Base-by-base conservation (phyloP, 2,888 invertebrate genomes). In the Mythimna impura region DNA sequence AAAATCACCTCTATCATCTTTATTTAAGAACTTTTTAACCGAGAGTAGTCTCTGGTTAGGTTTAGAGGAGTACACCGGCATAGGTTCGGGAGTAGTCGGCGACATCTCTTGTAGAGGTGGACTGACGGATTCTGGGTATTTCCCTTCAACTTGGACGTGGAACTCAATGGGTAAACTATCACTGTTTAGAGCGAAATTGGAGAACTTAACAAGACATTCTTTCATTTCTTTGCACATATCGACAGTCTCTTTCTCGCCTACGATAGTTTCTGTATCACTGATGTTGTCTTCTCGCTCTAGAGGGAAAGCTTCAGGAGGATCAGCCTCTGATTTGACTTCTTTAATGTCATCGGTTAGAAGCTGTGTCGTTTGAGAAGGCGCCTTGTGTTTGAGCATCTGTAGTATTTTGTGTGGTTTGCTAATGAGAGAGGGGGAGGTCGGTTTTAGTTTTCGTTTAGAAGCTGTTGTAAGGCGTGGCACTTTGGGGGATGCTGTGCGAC, bases 91-190 rank as follows among this genome's bases (percentile, higher is more conserved):
- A 0, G 92, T 92, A 0, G 94, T 94, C 0, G 96, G 96, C 0
- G 96, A 96, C 91, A 94, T 92, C 67, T 96, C 95, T 66, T 96
- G 96, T 0, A 96, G 66, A 1, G 96, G 96, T 0, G 96, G 96
- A 71, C 96, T 96, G 0, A 95, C 91, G 0, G 96, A 92, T 2
- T 96, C 96, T 0, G 95, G 94, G 61, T 92, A 93, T n/a, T 93
- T 93, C 0, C 69, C 64, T 8, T 84, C 87, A 0, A 77, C 67
- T 2, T 89, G 88, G 0, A 82, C 82, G 0, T 82, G 76, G 14
- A 83, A 87, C 2, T 90, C 88, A 7, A 89, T 87, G 2, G 86
- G 86, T 0, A 86, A 25, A 69, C 79, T 89, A 2, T 91, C 88
- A 36, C 83, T 89, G 58, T 89, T 92, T 0, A 95, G 85, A 0